These are phyloP conservation scores for Drosophila pandora DNA, from an alignment of 1,140 invertebrate species.

Conservation along the genomic window DNA sequence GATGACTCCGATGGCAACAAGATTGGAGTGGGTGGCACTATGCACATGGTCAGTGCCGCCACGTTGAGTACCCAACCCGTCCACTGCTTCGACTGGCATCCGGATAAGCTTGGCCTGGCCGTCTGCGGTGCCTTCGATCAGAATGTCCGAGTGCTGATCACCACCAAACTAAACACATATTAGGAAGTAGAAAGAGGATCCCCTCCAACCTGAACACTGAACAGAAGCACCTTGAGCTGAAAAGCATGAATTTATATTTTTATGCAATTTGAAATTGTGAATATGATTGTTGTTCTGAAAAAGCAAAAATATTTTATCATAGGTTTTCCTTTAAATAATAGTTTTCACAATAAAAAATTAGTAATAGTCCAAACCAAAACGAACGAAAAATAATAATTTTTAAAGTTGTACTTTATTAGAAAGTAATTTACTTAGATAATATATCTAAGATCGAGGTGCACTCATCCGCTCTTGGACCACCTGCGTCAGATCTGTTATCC, in stretches of 20 bases:
- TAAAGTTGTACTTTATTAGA: not conserved
- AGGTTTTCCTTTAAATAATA: not conserved
- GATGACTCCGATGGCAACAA: constrained; percentile 88
- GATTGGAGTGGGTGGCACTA: constrained; percentile 90
- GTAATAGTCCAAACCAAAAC: not conserved
- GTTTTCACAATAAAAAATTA: not conserved
- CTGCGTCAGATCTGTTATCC: constrained; percentile 38
- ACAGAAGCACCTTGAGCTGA: not conserved
- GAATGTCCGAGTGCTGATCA: constrained; percentile 93
- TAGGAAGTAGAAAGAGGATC: constrained; percentile 83
- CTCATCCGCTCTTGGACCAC: constrained; percentile 65
- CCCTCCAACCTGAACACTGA: constrained; percentile 94
- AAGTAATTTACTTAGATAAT: not conserved
- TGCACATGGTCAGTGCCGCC: constrained; percentile 91
- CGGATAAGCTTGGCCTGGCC: constrained; percentile 94
- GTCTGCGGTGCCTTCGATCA: constrained; percentile 97
- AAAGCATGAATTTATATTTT: not conserved
- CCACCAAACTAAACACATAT: constrained; percentile 93
- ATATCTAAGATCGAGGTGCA: constrained; percentile 6
- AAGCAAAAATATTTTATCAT: not conserved
- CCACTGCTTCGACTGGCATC: constrained; percentile 95
- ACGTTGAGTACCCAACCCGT: constrained; percentile 95
- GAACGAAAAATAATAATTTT: not conserved
- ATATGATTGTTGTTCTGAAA: not conserved
- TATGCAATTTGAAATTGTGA: not conserved